Evolutionary conservation across 1,140 invertebrate genomes (phyloP).

Genomic region (Lordiphosa clarofinis): DNA sequence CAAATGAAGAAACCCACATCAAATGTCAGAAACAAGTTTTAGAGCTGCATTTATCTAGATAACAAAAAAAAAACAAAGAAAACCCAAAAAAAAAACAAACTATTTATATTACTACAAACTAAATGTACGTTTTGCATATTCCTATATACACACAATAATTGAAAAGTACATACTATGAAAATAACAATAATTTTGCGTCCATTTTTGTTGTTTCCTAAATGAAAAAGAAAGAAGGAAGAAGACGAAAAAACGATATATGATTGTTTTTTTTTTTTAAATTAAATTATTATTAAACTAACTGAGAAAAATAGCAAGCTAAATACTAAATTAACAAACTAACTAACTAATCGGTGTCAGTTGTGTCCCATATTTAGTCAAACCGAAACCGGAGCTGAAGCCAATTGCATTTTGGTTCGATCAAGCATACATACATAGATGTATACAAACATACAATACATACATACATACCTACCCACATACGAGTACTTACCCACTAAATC

Average conservation of each 20-base stretch:
- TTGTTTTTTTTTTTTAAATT: slow-evolving; percentile 1
- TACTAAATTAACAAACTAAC: slow-evolving; percentile 26
- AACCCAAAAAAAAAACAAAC: slow-evolving; percentile 12
- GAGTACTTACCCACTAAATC: slow-evolving; percentile 22
- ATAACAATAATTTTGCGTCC: slow-evolving; percentile 75
- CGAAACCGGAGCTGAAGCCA: slow-evolving; percentile 3
- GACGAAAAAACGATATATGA: slow-evolving; percentile 4
- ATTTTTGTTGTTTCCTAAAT: slow-evolving; percentile 73
- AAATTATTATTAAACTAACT: no score
- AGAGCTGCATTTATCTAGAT: slow-evolving; percentile 77
- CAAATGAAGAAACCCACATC: slow-evolving; percentile 19
- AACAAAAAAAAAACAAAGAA: slow-evolving; percentile 24
- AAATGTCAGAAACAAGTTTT: slow-evolving; percentile 58
- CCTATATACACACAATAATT: slow-evolving; percentile 55
- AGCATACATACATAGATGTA: slow-evolving; percentile 8
- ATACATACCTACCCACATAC: slow-evolving; percentile 36
- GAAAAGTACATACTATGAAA: slow-evolving; percentile 32
- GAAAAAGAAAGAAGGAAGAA: slow-evolving; percentile 23
- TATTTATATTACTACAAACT: slow-evolving; percentile 16
- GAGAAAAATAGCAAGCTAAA: slow-evolving; percentile 7
- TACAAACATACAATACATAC: slow-evolving; percentile 16
- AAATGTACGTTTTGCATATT: slow-evolving; percentile 74
- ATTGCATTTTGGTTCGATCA: slow-evolving; percentile 7
- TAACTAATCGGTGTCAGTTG: slow-evolving; percentile 58
- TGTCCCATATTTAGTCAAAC: slow-evolving; percentile 24